phyloP scores from a whole-genome alignment of 2,797 vertebrate genomes.

The Poecile montanus region DNA sequence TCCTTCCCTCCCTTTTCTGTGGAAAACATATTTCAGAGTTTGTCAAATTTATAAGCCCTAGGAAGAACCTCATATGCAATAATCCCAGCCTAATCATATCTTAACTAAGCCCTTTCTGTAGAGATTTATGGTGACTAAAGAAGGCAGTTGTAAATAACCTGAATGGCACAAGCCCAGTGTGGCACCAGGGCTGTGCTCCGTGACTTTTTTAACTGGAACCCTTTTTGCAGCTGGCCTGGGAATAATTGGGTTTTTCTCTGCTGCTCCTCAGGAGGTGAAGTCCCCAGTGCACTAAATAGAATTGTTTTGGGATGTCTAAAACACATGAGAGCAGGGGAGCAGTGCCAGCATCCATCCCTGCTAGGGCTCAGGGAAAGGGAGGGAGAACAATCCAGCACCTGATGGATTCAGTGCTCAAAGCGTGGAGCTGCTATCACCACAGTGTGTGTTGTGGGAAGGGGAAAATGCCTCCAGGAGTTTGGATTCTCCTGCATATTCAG shows the following conservation, averaged over 20 bases:
- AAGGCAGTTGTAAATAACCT: slow-evolving; percentile 23
- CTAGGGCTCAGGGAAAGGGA: neutral
- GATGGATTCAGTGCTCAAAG: neutral
- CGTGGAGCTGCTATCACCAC: neutral
- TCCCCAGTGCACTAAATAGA: neutral
- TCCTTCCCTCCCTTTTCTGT: neutral
- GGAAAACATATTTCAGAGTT: neutral
- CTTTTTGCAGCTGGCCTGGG: neutral
- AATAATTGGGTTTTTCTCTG: neutral
- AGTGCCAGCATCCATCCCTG: neutral
- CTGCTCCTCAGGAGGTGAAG: slow-evolving; percentile 3
- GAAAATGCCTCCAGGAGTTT: neutral
- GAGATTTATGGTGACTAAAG: slow-evolving; percentile 21
- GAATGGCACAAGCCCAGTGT: neutral
- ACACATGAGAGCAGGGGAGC: neutral
- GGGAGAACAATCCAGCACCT: neutral
- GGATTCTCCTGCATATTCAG: neutral
- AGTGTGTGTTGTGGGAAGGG: neutral
- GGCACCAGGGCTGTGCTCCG: neutral
- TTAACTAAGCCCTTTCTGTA: slow-evolving; percentile 38
- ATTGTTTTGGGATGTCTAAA: slow-evolving; percentile 12
- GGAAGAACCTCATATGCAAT: slow-evolving; percentile 20
- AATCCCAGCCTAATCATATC: slow-evolving; percentile 36
- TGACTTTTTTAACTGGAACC: neutral
- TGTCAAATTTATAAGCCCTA: slow-evolving; percentile 32